Evolutionary conservation across 1,140 invertebrate species (phyloP).

Genomic region (Heliconius himera): DNA sequence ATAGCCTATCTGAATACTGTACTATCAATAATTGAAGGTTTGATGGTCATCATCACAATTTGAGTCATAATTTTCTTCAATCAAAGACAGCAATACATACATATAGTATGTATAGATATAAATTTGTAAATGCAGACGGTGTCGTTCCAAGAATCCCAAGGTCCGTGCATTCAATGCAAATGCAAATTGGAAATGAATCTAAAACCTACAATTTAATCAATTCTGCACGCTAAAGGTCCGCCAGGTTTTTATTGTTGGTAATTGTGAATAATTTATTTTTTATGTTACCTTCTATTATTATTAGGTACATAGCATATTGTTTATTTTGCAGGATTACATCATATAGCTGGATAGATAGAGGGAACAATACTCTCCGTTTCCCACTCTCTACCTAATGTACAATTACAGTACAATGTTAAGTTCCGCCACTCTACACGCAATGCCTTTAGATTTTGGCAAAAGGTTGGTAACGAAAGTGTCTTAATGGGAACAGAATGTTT

Average conservation of each 20-base stretch:
- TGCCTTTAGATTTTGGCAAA: too few relatives aligned
- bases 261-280: constrained; percentile 12
- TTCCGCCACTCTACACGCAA: too few relatives aligned
- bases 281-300: neutral
- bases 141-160: constrained; percentile 30
- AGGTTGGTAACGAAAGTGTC: too few relatives aligned
- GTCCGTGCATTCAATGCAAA: constrained; percentile 38
- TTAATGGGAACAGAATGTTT: too few relatives aligned
- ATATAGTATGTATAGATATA: neutral
- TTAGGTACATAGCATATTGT: neutral
- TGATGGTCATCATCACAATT: neutral
- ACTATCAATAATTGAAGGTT: neutral
- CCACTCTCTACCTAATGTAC: too few relatives aligned
- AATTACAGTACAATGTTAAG: too few relatives aligned
- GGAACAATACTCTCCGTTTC: too few relatives aligned
- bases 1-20: neutral
- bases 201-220: constrained; percentile 11
- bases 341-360: neutral
- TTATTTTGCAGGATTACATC: neutral
- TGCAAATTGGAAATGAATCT: constrained; percentile 21
- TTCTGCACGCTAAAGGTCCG: constrained; percentile 2
- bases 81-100: neutral
- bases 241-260: neutral
- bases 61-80: neutral
- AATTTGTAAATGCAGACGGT: constrained; percentile 31